A percentile compares a stretch with the other conserved stretches of the same genome.
phyloP scores from a whole-genome alignment of 2,888 invertebrate species.

The Siphlonurus alternatus region DNA sequence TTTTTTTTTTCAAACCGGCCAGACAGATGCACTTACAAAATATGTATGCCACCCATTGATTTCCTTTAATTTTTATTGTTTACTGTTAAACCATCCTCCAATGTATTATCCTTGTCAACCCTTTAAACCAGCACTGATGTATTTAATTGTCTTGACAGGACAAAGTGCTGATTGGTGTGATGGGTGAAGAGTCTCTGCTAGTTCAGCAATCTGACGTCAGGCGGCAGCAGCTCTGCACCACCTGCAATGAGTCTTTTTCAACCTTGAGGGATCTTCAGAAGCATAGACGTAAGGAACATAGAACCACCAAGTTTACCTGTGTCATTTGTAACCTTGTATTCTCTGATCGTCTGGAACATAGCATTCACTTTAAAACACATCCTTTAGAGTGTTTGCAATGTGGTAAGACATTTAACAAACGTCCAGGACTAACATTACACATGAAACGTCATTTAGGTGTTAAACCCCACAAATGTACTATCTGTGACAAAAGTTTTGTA shows the following conservation, averaged over 20 bases:
- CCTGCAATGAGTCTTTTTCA: conserved; percentile 5
- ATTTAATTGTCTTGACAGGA: background rate
- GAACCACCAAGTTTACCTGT: background rate
- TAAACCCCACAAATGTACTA: conserved; percentile 54
- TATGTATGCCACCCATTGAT: too few species aligned
- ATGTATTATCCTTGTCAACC: too few species aligned
- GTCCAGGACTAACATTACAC: conserved; percentile 58
- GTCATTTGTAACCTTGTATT: conserved; percentile 27
- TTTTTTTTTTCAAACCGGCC: too few species aligned
- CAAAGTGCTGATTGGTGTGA: background rate
- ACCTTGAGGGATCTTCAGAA: background rate
- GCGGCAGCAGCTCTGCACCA: conserved; percentile 1
- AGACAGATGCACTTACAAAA: too few species aligned
- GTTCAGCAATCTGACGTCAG: background rate
- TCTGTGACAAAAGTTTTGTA: conserved; percentile 67
- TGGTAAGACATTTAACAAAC: conserved; percentile 57
- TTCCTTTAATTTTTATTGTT: too few species aligned
- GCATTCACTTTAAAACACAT: conserved; percentile 27
- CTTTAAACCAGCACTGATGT: too few species aligned
- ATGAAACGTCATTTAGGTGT: conserved; percentile 65
- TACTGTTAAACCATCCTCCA: too few species aligned
- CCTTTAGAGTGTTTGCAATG: conserved; percentile 70
- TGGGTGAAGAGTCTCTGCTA: background rate
- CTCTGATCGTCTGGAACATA: conserved; percentile 32
- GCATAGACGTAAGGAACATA: background rate